Conservation (phyloP, 2,888 invertebrate genomes). For the Itoplectis maculator region DNA sequence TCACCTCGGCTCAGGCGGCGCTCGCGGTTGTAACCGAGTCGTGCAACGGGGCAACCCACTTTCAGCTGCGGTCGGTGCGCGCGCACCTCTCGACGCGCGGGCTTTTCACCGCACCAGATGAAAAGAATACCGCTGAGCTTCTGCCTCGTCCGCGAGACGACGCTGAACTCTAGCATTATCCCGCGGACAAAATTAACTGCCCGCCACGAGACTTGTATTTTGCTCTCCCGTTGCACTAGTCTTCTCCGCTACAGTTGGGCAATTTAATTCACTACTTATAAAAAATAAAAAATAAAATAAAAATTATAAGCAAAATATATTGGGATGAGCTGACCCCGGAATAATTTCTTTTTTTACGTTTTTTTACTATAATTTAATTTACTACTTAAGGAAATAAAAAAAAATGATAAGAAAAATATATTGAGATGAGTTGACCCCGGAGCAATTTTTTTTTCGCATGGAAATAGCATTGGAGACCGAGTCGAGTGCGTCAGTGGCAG, state of each 20-base stretch:
- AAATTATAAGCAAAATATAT: too few relatives aligned
- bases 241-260: neutral
- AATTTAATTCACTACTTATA: conserved; percentile 6
- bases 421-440: too few relatives aligned
- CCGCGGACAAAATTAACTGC: conserved; percentile 1
- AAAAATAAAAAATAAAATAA: too few relatives aligned
- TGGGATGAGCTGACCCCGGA: too few relatives aligned
- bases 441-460: neutral
- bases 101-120: conserved; percentile 67
- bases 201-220: neutral
- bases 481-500: conserved; percentile 17
- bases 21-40: conserved; percentile 68
- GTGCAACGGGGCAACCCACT: conserved; percentile 81
- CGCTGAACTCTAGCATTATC: conserved; percentile 36
- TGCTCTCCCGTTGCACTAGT: conserved; percentile 5
- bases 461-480: neutral
- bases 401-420: too few relatives aligned
- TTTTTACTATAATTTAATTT: too few relatives aligned
- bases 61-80: conserved; percentile 72
- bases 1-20: conserved; percentile 73
- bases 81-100: conserved; percentile 59
- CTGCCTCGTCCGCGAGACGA: conserved; percentile 7
- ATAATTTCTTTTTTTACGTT: too few relatives aligned
- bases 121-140: conserved; percentile 6
- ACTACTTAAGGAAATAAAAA: too few relatives aligned